These are phyloP conservation scores for Leptinotarsa rubiginosa DNA, from an alignment of 2,888 invertebrate species.

Conservation along the genomic window DNA sequence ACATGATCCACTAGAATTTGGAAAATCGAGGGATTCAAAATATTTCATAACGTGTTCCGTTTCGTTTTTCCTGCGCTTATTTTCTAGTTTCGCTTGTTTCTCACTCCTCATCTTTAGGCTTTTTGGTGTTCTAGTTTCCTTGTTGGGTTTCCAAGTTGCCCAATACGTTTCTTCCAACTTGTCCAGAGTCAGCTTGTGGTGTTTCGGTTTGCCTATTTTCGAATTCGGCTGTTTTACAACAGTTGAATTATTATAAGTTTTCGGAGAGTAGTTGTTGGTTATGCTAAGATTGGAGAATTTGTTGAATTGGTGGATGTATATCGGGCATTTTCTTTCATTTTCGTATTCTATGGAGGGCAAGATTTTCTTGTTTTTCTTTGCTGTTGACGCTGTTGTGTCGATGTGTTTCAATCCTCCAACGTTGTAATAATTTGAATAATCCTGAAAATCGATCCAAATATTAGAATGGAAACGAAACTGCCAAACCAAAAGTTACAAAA, in stretches of 20 bases:
- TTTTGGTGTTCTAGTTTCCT: conserved; percentile 28
- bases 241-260: conserved; percentile 19
- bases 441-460: conserved; percentile 30
- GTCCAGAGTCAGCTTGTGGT: conserved; percentile 52
- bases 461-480: neutral
- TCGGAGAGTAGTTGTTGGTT: conserved; percentile 43
- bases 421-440: conserved; percentile 34
- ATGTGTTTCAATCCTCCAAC: neutral
- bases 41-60: conserved; percentile 40
- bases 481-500: neutral
- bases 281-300: conserved; percentile 40
- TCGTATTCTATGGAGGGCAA: conserved; percentile 36
- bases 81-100: conserved; percentile 3
- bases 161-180: conserved; percentile 63
- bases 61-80: conserved; percentile 18
- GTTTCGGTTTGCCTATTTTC: conserved; percentile 37
- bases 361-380: conserved; percentile 29
- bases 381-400: neutral
- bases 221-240: conserved; percentile 5
- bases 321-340: conserved; percentile 49
- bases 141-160: conserved; percentile 63
- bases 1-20: conserved; percentile 29
- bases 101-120: conserved; percentile 11
- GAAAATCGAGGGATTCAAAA: conserved; percentile 38
- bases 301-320: conserved; percentile 50